Evolutionary conservation across 2,797 vertebrate genomes (phyloP), one percentile per base, ranked within the genome.

Genomic region (Carduelis carduelis): DNA sequence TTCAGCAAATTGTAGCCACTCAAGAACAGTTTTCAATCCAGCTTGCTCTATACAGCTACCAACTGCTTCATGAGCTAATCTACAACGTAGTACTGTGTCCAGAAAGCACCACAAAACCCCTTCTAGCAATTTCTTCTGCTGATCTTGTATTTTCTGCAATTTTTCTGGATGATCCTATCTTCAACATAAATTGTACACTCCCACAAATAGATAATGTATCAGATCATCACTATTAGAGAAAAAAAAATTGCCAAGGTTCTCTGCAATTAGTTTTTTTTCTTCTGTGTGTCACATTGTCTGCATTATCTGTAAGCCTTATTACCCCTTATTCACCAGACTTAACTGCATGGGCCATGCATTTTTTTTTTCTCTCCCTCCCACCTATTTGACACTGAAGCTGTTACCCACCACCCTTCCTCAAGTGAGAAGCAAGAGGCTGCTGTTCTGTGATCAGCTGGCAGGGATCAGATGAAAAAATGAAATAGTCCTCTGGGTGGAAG

Each of bases 341-440:
- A 97, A 96, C 95, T 94, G 72, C 71, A 34, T 13, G 47, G 78
- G 23, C 65, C 74, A 82, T 56, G 37, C 75, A 34, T 37, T 93
- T 96, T 94, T 57, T 95, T 96, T 96, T 94, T 97, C 85, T 96
- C 46, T 87, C 71, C 43, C 63, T 86, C 44, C 61, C 76, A 53
- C 57, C 53, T 43, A 70, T 49, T 91, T 93, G 80, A 92, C 90
- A 78, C 26, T 4, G 10, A 83, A 97, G 94, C 78, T 95, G 70
- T 94, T 93, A 90, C 90, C 79, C 83, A 41, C 83, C 86, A 81
- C 69, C 81, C 88, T 95, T 84, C 71, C 68, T 84, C 59, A 93
- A 64, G 75, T 55, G 87, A 66, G 68, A 71, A 77, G 39, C 68
- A 93, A 94, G 83, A 86, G 85, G 32, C 64, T 94, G 84, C 65